Percentiles rank a stretch among this genome's conserved stretches.
Evolutionary conservation across 1,140 invertebrate genomes (phyloP).

Genomic region (Listronotus oregonensis): DNA sequence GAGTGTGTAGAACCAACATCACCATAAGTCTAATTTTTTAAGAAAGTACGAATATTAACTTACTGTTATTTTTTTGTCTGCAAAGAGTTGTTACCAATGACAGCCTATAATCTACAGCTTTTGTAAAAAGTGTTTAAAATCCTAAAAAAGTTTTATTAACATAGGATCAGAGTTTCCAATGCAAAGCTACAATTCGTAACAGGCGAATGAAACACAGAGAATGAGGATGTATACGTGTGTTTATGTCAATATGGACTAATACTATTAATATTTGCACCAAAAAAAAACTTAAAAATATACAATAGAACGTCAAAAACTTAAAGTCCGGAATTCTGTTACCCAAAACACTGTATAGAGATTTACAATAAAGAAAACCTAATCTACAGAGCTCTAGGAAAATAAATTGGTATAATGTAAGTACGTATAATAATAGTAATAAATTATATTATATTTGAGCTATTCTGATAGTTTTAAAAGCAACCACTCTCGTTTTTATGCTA

Average conservation of each 20-base stretch:
- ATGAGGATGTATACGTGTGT: slow-evolving; percentile 2
- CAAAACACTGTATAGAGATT: slow-evolving; percentile 21
- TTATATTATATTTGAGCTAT: slow-evolving; percentile 38
- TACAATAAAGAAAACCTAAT: slow-evolving; percentile 8
- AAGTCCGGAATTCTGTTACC: slow-evolving; percentile 34
- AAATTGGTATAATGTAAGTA: slow-evolving; percentile 20
- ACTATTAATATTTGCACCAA: slow-evolving; percentile 41
- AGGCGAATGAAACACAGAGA: slow-evolving; percentile 16
- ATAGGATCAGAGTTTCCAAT: neutral
- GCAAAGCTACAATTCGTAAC: slow-evolving; percentile 2
- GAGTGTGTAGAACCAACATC: no score
- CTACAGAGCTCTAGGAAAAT: slow-evolving; percentile 19
- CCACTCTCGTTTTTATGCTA: neutral
- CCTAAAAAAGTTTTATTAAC: neutral
- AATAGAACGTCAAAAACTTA: slow-evolving; percentile 10
- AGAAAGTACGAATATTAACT: no score
- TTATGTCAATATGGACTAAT: slow-evolving; percentile 29
- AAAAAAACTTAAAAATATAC: slow-evolving; percentile 34
- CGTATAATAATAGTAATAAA: slow-evolving; percentile 34
- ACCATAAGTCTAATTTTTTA: no score
- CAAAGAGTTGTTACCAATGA: no score
- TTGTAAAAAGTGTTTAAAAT: neutral
- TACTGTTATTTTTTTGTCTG: no score
- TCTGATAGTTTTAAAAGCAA: slow-evolving; percentile 27
- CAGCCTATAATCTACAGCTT: no score